A percentile compares a stretch with the other conserved stretches of the same genome.
phyloP scores from a whole-genome alignment of 1,140 invertebrate genomes.

The Anastrepha obliqua region DNA sequence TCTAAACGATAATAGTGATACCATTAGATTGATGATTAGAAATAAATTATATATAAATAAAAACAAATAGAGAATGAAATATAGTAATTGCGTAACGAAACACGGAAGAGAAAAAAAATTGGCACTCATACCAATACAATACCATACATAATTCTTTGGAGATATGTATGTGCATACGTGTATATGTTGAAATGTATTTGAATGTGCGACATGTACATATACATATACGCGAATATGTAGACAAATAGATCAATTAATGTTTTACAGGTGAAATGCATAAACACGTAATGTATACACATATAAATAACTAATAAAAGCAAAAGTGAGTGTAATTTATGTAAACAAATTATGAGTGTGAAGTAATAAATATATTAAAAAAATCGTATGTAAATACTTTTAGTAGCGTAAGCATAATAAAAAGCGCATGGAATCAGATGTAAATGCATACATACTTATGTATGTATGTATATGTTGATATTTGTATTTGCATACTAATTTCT shows the following conservation, averaged over 20 bases:
- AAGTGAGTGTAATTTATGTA: not conserved
- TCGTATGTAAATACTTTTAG: slow-evolving; percentile 16
- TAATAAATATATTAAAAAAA: not conserved
- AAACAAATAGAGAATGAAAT: not conserved
- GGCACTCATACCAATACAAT: not conserved
- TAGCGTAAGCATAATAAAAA: not conserved
- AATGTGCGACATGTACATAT: not conserved
- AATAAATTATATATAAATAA: not conserved
- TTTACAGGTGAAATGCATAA: not conserved
- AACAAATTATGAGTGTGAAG: not conserved
- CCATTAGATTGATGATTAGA: not conserved
- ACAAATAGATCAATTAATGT: not conserved
- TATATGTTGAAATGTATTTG: slow-evolving; percentile 14
- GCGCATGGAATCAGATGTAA: not conserved
- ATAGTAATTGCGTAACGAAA: not conserved
- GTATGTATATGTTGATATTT: not conserved
- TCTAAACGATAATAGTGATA: slow-evolving; percentile 26
- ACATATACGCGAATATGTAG: not conserved
- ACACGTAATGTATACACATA: not conserved
- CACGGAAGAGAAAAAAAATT: not conserved
- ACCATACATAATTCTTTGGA: not conserved
- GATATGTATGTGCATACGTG: not conserved
- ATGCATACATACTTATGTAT: not conserved
- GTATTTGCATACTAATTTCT: slow-evolving; percentile 42
- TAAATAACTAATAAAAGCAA: not conserved